Evolutionary conservation across 2,888 invertebrate genomes (phyloP).

Genomic region (Yponomeuta sedellus): DNA sequence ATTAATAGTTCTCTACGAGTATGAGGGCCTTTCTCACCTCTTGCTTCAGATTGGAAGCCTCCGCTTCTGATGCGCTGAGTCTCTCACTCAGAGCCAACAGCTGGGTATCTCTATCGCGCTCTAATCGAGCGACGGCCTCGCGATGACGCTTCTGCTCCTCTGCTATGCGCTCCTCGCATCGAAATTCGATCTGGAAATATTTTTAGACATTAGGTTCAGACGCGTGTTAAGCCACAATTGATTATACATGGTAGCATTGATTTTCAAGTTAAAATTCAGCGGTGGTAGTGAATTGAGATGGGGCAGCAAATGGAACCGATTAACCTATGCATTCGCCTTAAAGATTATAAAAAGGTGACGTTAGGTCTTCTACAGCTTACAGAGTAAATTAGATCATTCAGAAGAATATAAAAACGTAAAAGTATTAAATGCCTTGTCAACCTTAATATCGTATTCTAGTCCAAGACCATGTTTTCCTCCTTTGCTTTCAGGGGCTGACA

Average conservation of each 20-base stretch:
- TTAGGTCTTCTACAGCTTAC: too few species aligned
- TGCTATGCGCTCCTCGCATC: slow-evolving; percentile 83
- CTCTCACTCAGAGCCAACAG: slow-evolving; percentile 60
- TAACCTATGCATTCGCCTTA: background rate
- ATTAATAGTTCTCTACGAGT: too few species aligned
- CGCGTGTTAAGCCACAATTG: background rate
- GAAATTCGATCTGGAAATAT: slow-evolving; percentile 79
- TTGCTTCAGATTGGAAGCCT: slow-evolving; percentile 72
- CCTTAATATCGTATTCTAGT: too few species aligned
- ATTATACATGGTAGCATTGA: too few species aligned
- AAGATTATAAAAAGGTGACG: background rate
- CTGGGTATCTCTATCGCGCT: slow-evolving; percentile 83
- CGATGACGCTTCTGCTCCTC: slow-evolving; percentile 92
- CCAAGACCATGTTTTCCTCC: too few species aligned
- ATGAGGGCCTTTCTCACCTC: slow-evolving; percentile 42
- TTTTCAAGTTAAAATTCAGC: too few species aligned
- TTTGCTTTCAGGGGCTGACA: too few species aligned
- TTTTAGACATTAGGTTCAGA: background rate
- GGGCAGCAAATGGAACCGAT: background rate
- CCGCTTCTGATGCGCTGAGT: slow-evolving; percentile 66
- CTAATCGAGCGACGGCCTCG: slow-evolving; percentile 87
- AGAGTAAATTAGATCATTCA: too few species aligned
- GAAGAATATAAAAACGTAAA: too few species aligned
- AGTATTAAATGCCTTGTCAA: too few species aligned
- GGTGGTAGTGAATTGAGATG: too few species aligned